Base-by-base conservation (phyloP, 2,888 invertebrate species). In the Altica lythri region DNA sequence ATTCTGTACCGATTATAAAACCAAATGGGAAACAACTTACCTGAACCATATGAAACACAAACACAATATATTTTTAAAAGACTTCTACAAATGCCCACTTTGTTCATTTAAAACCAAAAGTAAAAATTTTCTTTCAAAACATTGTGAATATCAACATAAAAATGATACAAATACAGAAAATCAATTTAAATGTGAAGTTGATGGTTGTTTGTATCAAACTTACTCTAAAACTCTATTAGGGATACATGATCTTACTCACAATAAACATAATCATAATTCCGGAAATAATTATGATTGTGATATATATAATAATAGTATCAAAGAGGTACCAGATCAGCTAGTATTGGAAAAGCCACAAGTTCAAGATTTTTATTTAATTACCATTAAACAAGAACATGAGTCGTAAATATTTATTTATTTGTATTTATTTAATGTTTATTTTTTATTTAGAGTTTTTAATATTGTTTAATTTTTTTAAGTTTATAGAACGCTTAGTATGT, bases 21-120 rank as follows among this genome's bases (percentile, higher is more conserved):
- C 62, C n/a, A 62, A 62, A 56, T 62, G 62, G 62, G 50, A 56
- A 10, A 30, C 43, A 30, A 58, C 58, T 2, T 58, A 55, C 30
- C 32, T 55, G 4, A 62, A 57, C 13, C 59, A 61, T 25, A 42
- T 61, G 49, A 58, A 56, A 47, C 53, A 47, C n/a, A 56, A 59
- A 19, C 61, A 61, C 34, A 49, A 53, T 12, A 53, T 58, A 3
- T 42, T 53, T 6, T 32, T 53, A 14, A 53, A 52, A 29, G 38
- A 52, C n/a, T 12, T 27, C 6, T 54, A 50, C 12, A 55, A 43
- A 35, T 61, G 60, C 42, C 43, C 32, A 9, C 25, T 50, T 22
- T 61, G 60, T 40, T 10, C 27, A 3, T 61, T 61, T 18, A 43
- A 56, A 54, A 61, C 60, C 13, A 61, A 48, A 50, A 58, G 56